Percentiles rank a stretch among this genome's conserved stretches.
These are phyloP conservation scores for Butorides virescens DNA, from an alignment of 2,113 vertebrate genomes.

Conservation along the genomic window DNA sequence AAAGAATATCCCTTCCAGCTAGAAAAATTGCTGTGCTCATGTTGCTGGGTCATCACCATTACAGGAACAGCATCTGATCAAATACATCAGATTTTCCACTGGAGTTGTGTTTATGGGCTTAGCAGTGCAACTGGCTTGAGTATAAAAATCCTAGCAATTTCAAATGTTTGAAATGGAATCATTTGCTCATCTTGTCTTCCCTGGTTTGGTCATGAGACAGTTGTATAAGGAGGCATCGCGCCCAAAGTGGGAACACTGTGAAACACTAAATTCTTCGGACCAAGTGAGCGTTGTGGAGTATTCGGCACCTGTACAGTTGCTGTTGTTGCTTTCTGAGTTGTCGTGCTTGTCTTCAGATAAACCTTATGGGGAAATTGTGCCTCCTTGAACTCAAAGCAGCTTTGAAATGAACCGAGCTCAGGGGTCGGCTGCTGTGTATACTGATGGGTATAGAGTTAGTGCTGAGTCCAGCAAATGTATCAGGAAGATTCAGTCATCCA, in stretches of 20 bases:
- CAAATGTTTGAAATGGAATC: neutral
- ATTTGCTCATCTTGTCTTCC: neutral
- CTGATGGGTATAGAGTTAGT: neutral
- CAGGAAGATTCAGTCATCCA: neutral
- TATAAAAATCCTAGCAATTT: neutral
- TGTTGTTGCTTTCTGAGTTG: neutral
- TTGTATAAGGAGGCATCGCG: neutral
- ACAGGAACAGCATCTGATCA: neutral
- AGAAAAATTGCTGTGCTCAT: neutral
- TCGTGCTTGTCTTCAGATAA: neutral
- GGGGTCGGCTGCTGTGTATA: neutral
- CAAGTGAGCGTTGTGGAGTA: neutral
- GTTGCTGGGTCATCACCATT: neutral
- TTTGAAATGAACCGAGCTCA: neutral
- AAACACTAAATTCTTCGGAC: neutral
- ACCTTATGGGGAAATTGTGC: neutral
- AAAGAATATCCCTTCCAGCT: neutral
- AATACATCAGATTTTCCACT: neutral
- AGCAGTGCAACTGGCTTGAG: neutral
- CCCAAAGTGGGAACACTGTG: neutral
- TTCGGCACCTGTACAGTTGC: neutral
- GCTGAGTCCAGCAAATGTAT: neutral
- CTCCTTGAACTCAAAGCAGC: neutral
- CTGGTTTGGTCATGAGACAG: neutral
- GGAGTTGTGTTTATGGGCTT: neutral